Evolutionary conservation across 2,888 invertebrate genomes (phyloP), one percentile per base, ranked within the genome.

Genomic region (Leucophora obtusa): DNA sequence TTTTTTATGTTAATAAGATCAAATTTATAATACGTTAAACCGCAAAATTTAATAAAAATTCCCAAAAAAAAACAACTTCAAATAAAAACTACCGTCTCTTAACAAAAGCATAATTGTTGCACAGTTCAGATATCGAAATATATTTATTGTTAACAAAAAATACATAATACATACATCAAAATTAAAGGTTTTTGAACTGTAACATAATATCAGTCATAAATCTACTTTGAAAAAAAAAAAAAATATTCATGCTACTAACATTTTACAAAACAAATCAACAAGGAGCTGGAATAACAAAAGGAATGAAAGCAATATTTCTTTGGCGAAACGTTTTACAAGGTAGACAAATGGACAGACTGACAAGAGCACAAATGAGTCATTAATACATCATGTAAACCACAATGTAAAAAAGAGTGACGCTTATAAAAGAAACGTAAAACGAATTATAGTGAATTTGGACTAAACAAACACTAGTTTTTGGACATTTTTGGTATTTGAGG

Each of bases 121-220:
- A 43, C 11, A 17, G 21, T 47, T 62, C 8, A 24, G 21, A 47
- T 47, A 62, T 11, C 47, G 21, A 43, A 8, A 47, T 28, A 3
- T 21, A 60, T 14, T 21, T 59, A 38, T 24, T 62, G 60, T 76
- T 68, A 69, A 69, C 56, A 47, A 28, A 3, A 28, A 62, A 47
- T 56, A 54, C 54, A 77, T 70, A 74, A 66, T 68, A 60, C 58
- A 71, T 53, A 51, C 28, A n/a, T 54, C 71, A 71, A 53, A 66
- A 62, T 72, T 56, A 58, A 72, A 62, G 73, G 73, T 65, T 79
- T 73, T 66, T 71, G 75, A 79, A 75, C 71, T 79, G 79, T 79
- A 79, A 79, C 51, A 56, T 56, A 71, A 79, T 71, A 75, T n/a
- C 71, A 60, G 74, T 17, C 79, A 79, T 75, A 79, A 74, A 79